Base-by-base conservation (phyloP, 2,888 invertebrate species). In the Zele albiditarsus region DNA sequence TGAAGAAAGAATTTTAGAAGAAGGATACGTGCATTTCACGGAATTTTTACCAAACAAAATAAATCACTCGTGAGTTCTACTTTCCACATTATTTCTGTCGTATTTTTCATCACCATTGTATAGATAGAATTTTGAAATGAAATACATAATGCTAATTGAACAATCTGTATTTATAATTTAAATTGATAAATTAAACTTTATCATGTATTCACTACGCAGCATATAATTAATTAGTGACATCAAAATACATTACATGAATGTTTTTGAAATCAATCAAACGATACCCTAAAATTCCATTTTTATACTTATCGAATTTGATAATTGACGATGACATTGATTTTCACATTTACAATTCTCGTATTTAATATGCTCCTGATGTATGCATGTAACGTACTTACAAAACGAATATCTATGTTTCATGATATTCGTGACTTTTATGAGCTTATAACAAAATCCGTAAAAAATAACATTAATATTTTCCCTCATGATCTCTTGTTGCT, bases 371-470 rank as follows among this genome's bases (percentile, higher is more conserved):
- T 69, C 53, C 53, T 49, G 31, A 27, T 28, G 33, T 20, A 38
- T 25, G 27, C 14, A 53, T 57, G 28, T 23, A 60, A 53, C 25
- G 23, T 33, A 63, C 49, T 20, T 33, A 31, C 1, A 20, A n/a
- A 27, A 38, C 42, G 23, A 25, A 53, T 62, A 57, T 49, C 5
- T 27, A 31, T 67, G 14, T 23, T 28, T 31, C 20, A 68, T 62
- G 63, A 58, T 62, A 53, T 0, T 60, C n/a, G 14, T 20, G 23
- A 42, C 16, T 42, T 53, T 67, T 31, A 31, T 27, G 10, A 49
- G 46, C n/a, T 67, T 67, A 67, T 67, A 66, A 73, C 58, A 63
- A 74, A 72, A 76, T 60, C 4, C 4, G 20, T 67, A 71, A 33
- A 53, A 58, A 66, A 71, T 71, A 67, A n/a, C 20, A 28, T 23